Base-by-base conservation (phyloP, 2,797 vertebrate species). In the Australoheros facetus region DNA sequence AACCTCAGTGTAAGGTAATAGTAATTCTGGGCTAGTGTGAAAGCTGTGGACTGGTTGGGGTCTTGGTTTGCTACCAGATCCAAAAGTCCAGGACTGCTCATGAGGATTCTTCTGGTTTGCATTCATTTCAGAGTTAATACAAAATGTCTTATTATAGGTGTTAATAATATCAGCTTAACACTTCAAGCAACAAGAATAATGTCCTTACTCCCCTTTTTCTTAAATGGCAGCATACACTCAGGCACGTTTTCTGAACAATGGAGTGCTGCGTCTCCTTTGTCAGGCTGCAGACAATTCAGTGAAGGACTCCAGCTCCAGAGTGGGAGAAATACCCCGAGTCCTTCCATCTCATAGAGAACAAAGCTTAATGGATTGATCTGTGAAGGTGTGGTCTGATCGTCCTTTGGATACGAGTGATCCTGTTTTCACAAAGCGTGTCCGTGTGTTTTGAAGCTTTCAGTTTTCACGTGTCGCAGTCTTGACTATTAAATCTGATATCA, bases 191-290 rank as follows among this genome's bases (percentile, higher is more conserved):
- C 23, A 64, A 5, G 13, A 45, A 4, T 1, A 66, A 66, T 28
- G 39, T 66, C 60, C 39, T 26, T 66, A 11, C 45, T 0, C 1
- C 0, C 0, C 21, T 26, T 45, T 45, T 1, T 64, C 60, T 26
- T 64, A 17, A 64, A 45, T 2, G 37, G 7, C 60, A 64, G 60
- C 21, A 64, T 26, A 17, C 8, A 45, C 2, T 7, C 17, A 8
- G 5, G 16, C 16, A 3, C 3, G 16, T 51, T 51, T 51, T 51
- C 48, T 51, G 17, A 51, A 51, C 17, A 51, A 51, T 19, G 23
- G 7, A 0, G 21, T 9, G n/a, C 12, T 62, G 39, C 13, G 16
- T 1, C 37, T 64, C 7, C 37, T 64, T 42, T 42, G 23, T 10
- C 37, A 26, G 13, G 21, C 23, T 48, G 45, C 45, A 48, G 45